Conservation (phyloP, 2,113 vertebrate species). For the Xenopus tropicalis region UCB_Xtro_10.0 CM004447.2:138100501-138101000, state of each 20-base stretch:
- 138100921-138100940: constrained; percentile 9
- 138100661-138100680: too few relatives aligned
- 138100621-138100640: too few relatives aligned
- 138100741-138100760: constrained; percentile 98
- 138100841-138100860: constrained; percentile 15
- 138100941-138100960: neutral
- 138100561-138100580: too few relatives aligned
- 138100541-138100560: too few relatives aligned
- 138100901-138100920: constrained; percentile 5
- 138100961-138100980: neutral
- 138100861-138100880: constrained; percentile 27
- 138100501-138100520: too few relatives aligned
- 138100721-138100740: constrained; percentile 97
- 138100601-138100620: too few relatives aligned
- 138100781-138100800: constrained; percentile 96
- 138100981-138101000: too few relatives aligned
- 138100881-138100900: constrained; percentile 21
- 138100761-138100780: constrained; percentile 97
- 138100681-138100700: neutral
- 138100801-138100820: constrained; percentile 54
- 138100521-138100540: too few relatives aligned
- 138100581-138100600: too few relatives aligned
- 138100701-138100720: constrained; percentile 96
- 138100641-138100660: too few relatives aligned
- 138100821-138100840: constrained; percentile 12